Conservation (phyloP, 53 echinoderm and acorn worm species). For the Holothuria scabra region DNA sequence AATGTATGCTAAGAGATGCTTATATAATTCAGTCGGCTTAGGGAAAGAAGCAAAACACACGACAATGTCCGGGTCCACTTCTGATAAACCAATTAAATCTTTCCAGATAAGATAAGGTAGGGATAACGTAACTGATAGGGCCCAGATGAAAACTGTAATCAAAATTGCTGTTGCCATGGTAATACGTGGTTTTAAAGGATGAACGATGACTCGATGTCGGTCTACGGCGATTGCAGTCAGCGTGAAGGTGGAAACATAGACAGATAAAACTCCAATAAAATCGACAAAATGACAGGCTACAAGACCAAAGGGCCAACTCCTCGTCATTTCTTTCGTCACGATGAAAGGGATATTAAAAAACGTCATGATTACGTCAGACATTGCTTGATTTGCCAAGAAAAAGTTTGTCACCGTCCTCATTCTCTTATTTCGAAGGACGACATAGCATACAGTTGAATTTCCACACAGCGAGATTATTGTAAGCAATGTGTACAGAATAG, state of each 20-base stretch:
- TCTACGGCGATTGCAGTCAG: conserved; percentile 93
- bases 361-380: conserved; percentile 87
- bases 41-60: conserved; percentile 75
- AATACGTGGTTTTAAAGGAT: conserved; percentile 87
- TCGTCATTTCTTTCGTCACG: conserved; percentile 66
- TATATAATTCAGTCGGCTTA: conserved; percentile 24
- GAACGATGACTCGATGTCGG: conserved; percentile 89
- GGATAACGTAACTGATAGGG: conserved; percentile 67
- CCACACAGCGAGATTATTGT: conserved; percentile 78
- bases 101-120: conserved; percentile 75
- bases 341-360: conserved; percentile 89
- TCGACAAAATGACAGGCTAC: conserved; percentile 87
- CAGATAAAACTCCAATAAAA: conserved; percentile 82
- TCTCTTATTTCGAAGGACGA: conserved; percentile 78
- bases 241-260: conserved; percentile 91
- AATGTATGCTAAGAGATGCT: conserved; percentile 54
- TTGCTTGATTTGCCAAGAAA: conserved; percentile 91
- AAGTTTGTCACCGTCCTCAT: conserved; percentile 95
- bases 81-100: conserved; percentile 34
- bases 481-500: conserved; percentile 69
- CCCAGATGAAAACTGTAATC: conserved; percentile 84
- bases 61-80: conserved; percentile 7
- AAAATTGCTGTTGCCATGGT: conserved; percentile 76
- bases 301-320: conserved; percentile 79
- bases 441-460: conserved; percentile 85